Conservation (phyloP, 2,888 invertebrate genomes). For the Calameuta pallipes region DNA sequence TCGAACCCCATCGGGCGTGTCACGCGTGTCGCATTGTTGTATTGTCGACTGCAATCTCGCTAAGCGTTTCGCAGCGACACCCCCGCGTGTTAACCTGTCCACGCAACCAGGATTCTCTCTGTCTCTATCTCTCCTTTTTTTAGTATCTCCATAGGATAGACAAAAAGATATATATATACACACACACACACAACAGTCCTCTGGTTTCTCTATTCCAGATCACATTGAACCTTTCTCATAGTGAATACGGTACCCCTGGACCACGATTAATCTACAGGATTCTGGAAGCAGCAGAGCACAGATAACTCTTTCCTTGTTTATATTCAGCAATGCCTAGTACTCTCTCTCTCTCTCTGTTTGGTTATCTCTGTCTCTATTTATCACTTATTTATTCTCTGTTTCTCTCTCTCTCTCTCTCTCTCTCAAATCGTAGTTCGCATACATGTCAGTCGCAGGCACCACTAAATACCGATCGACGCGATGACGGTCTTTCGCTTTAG, state of each 20-base stretch:
- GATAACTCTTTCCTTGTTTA: background rate
- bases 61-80: slow-evolving; percentile 63
- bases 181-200: background rate
- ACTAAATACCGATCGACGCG: slow-evolving; percentile 61
- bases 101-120: background rate
- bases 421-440: slow-evolving; percentile 33
- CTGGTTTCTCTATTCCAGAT: background rate
- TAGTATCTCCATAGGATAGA: background rate
- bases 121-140: background rate
- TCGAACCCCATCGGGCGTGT: slow-evolving; percentile 62
- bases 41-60: slow-evolving; percentile 66
- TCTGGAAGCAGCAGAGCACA: background rate
- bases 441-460: slow-evolving; percentile 61
- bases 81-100: slow-evolving; percentile 27
- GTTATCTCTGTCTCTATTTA: background rate
- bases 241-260: background rate
- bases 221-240: background rate
- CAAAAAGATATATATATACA: background rate
- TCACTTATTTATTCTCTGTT: background rate
- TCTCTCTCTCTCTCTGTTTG: background rate
- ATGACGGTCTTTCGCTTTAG: slow-evolving; percentile 43
- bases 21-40: slow-evolving; percentile 63
- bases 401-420: no score
- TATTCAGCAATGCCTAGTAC: no score
- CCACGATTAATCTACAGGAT: background rate